These are phyloP conservation scores for Zaprionus obscuricornis DNA, from an alignment of 2,888 invertebrate species.

Conservation along the genomic window DNA sequence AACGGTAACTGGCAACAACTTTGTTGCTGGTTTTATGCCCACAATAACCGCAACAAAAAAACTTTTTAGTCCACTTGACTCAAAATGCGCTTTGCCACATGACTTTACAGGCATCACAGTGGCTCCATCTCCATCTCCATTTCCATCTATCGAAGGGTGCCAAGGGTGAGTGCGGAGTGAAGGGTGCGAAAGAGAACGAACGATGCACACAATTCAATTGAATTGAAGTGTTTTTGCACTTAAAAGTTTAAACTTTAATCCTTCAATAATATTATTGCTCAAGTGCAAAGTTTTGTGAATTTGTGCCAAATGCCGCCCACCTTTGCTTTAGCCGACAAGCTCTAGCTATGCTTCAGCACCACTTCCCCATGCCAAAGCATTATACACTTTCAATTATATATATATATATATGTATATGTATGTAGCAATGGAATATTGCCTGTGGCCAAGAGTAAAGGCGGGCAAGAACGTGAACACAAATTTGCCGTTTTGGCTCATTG, in stretches of 20 bases:
- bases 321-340: not conserved
- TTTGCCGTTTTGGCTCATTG: conserved; percentile 2
- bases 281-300: conserved; percentile 67
- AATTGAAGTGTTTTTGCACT: conserved; percentile 77
- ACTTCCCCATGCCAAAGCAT: not conserved
- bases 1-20: conserved; percentile 45
- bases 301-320: conserved; percentile 13
- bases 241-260: conserved; percentile 78
- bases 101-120: conserved; percentile 25
- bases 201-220: conserved; percentile 58
- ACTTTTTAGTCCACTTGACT: conserved; percentile 59
- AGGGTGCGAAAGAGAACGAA: not conserved
- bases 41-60: conserved; percentile 67
- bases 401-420: no score
- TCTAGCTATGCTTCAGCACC: not conserved
- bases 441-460: conserved; percentile 18
- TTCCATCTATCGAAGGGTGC: conserved; percentile 22
- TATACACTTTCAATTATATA: conserved; percentile 57
- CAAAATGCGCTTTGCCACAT: conserved; percentile 55
- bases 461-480: conserved; percentile 17
- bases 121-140: no score
- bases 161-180: not conserved
- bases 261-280: conserved; percentile 75
- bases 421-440: conserved; percentile 32
- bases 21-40: conserved; percentile 56